These are phyloP conservation scores for Mugil cephalus DNA, from an alignment of 2,113 vertebrate species.

Conservation along the genomic window DNA sequence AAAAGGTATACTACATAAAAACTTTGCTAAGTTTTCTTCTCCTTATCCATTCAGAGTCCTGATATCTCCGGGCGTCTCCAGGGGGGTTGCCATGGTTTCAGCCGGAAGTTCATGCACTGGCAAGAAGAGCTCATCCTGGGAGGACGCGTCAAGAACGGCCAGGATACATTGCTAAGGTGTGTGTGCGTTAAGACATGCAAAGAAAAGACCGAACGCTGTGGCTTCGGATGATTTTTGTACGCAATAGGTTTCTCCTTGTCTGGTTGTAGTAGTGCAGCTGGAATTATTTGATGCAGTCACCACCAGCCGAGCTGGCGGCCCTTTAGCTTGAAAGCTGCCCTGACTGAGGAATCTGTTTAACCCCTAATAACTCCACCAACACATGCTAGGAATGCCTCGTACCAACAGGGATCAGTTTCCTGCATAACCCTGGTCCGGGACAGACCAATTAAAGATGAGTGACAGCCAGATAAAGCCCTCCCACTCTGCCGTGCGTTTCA, in stretches of 20 bases:
- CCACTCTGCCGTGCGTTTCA: slow-evolving; percentile 44
- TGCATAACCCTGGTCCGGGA: slow-evolving; percentile 69
- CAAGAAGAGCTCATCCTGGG: slow-evolving; percentile 97
- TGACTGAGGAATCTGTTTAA: slow-evolving; percentile 62
- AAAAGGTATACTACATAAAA: neutral
- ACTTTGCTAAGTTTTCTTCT: neutral
- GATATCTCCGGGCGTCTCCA: slow-evolving; percentile 88
- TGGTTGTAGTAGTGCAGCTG: slow-evolving; percentile 9
- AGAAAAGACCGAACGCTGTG: neutral
- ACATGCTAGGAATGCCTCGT: slow-evolving; percentile 75
- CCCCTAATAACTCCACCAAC: slow-evolving; percentile 57
- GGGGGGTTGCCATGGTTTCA: slow-evolving; percentile 96
- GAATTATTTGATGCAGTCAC: neutral
- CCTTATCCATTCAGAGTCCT: slow-evolving; percentile 82
- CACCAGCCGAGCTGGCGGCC: slow-evolving; percentile 31
- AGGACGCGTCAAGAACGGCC: slow-evolving; percentile 87
- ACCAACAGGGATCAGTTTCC: slow-evolving; percentile 72
- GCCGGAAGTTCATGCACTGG: slow-evolving; percentile 99
- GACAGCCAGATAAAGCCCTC: slow-evolving; percentile 71
- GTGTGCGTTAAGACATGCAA: slow-evolving; percentile 24
- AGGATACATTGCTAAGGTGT: slow-evolving; percentile 92
- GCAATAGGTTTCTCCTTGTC: neutral
- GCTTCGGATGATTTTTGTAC: neutral
- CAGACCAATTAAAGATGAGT: slow-evolving; percentile 80
- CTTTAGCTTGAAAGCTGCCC: slow-evolving; percentile 21